These are phyloP conservation scores for Drosophila incognita DNA, from an alignment of 2,888 invertebrate genomes.

Conservation along the genomic window DNA sequence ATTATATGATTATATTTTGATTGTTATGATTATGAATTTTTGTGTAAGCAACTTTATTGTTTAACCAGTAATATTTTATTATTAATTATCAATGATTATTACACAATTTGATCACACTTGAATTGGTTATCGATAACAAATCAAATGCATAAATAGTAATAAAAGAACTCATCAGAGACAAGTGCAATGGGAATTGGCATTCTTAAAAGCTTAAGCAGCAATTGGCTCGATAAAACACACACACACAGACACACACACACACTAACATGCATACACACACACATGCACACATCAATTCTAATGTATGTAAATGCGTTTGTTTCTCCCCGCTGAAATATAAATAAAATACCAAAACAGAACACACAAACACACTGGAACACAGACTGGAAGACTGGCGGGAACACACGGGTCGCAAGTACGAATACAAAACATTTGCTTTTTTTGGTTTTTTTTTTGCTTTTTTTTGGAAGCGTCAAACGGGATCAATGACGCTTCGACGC, in stretches of 20 bases:
- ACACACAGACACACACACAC: slow-evolving; percentile 11
- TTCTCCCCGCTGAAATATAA: slow-evolving; percentile 63
- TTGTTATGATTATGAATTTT: no score
- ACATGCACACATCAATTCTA: slow-evolving; percentile 24
- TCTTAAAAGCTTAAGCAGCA: slow-evolving; percentile 58
- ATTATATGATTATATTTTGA: no score
- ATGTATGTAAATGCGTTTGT: slow-evolving; percentile 76
- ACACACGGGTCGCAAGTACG: slow-evolving; percentile 20
- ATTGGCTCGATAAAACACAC: slow-evolving; percentile 58
- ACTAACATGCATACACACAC: slow-evolving; percentile 7
- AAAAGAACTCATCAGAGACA: background rate
- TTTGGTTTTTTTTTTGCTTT: slow-evolving; percentile 23
- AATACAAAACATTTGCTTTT: slow-evolving; percentile 19
- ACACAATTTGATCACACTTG: background rate
- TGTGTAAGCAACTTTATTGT: no score
- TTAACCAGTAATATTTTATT: no score
- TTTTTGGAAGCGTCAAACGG: slow-evolving; percentile 72
- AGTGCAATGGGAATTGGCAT: slow-evolving; percentile 58
- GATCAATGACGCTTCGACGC: slow-evolving; percentile 69
- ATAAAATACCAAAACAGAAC: slow-evolving; percentile 52
- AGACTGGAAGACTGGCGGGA: slow-evolving; percentile 16
- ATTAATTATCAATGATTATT: background rate
- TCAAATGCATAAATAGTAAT: background rate
- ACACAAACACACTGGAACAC: slow-evolving; percentile 17
- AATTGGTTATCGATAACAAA: background rate